phyloP scores from a whole-genome alignment of 2,888 invertebrate species.

The Bedellia somnulentella region DNA sequence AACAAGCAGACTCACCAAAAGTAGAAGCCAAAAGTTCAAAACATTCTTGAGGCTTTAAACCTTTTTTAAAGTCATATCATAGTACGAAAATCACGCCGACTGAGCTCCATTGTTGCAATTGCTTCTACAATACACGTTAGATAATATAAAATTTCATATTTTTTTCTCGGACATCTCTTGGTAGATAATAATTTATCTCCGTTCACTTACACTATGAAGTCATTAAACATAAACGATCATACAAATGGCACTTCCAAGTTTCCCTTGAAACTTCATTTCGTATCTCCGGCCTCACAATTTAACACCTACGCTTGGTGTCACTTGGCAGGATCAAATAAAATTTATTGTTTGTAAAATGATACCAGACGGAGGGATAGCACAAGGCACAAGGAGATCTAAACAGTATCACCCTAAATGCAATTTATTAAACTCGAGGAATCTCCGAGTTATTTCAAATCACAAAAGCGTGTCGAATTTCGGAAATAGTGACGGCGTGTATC shows the following conservation, averaged over 20 bases:
- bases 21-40: no score
- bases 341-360: slow-evolving; percentile 51
- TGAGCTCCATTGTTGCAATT: no score
- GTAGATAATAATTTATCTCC: not conserved
- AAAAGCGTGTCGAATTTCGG: slow-evolving; percentile 51
- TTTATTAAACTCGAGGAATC: slow-evolving; percentile 42
- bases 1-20: no score
- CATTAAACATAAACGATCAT: not conserved
- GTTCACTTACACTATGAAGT: not conserved
- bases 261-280: not conserved
- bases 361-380: no score
- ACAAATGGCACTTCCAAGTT: not conserved
- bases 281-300: slow-evolving; percentile 20
- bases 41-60: no score
- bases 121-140: not conserved
- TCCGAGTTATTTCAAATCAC: slow-evolving; percentile 53
- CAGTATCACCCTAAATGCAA: slow-evolving; percentile 28
- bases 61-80: no score
- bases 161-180: not conserved
- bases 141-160: not conserved
- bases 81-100: no score
- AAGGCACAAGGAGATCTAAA: no score
- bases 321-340: slow-evolving; percentile 42
- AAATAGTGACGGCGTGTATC: slow-evolving; percentile 20
- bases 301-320: slow-evolving; percentile 31